Evolutionary conservation across 1,140 invertebrate species (phyloP), one percentile per base, ranked within the genome.

Genomic region (Luehdorfia chinensis): DNA sequence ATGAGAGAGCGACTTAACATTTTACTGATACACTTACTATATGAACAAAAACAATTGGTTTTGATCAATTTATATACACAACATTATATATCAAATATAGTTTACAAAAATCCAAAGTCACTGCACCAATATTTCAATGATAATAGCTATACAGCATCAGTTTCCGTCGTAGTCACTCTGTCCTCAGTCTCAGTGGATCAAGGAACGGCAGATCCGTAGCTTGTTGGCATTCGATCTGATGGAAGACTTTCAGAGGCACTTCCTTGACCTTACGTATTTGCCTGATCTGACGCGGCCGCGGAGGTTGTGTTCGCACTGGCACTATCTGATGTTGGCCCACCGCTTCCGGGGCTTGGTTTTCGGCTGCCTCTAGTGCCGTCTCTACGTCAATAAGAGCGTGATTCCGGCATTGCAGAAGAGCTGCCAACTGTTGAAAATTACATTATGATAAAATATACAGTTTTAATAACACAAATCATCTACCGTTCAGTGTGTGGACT

Each of bases 351-450:
- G 62, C 45, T 43, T 78, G 71, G 11, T 74, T 75, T 25, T 86
- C 83, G 0, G 73, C 80, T 0, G 83, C 83, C 46, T 86, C 83
- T 5, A 86, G 34, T 0, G 83, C 83, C 0, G 83, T 84, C 34
- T 86, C 79, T 0, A 86, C 83, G 53, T 86, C 83, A 11, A 86
- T 67, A 1, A 86, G 49, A 0, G 75, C 78, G 57, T 83, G 80
- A 46, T 81, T 86, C 0, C 79, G 66, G 45, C 78, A 81, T 34
- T 84, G 75, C 0, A 86, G 68, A 2, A 86, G 46, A 0, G 79
- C 76, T 50, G 79, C 72, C 37, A 85, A 44, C 81, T 85, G 66
- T 13, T 50, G 56, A 21, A 19, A 39, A 19, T 18, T 23, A 19
- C 30, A 39, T 19, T 7, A 25, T 8, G 21, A 9, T 13, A 7